Percentiles rank a stretch among this genome's conserved stretches.
These are phyloP conservation scores for Orthosia gothica DNA, from an alignment of 2,888 invertebrate species.

Conservation along the genomic window DNA sequence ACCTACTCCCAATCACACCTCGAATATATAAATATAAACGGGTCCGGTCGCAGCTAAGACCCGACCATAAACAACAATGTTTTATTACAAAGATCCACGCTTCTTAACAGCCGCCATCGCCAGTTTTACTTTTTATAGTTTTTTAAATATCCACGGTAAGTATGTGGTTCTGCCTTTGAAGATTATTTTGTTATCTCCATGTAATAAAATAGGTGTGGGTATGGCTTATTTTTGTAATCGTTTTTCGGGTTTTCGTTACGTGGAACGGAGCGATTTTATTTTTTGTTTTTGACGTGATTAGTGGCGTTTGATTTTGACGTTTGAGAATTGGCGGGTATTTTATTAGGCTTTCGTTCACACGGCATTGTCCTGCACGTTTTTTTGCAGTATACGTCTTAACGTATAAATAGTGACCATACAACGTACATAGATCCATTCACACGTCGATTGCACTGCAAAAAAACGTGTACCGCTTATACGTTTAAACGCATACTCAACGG, in stretches of 20 bases:
- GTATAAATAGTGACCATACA: no score
- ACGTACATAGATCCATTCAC: no score
- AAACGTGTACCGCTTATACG: no score
- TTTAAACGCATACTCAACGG: no score
- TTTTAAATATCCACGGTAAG: constrained; percentile 85
- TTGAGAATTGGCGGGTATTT: constrained; percentile 36
- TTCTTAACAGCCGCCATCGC: constrained; percentile 78
- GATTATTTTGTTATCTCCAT: constrained; percentile 88
- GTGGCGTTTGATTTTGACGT: constrained; percentile 50
- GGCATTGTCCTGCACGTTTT: no score
- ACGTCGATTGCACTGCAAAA: no score
- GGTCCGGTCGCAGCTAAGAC: constrained; percentile 44
- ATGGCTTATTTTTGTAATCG: constrained; percentile 70
- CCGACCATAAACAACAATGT: constrained; percentile 85
- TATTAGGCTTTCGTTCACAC: no score
- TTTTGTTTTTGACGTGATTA: constrained; percentile 35
- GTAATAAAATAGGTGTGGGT: constrained; percentile 85
- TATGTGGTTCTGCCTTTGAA: constrained; percentile 76
- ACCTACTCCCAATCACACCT: constrained; percentile 56
- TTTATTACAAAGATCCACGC: constrained; percentile 83
- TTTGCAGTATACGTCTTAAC: no score
- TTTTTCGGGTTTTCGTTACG: constrained; percentile 62
- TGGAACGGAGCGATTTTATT: constrained; percentile 59
- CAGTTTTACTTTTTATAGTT: constrained; percentile 84
- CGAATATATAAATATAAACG: constrained; percentile 49